Conservation (phyloP, 2,797 vertebrate genomes). For the Perodicticus potto region DNA sequence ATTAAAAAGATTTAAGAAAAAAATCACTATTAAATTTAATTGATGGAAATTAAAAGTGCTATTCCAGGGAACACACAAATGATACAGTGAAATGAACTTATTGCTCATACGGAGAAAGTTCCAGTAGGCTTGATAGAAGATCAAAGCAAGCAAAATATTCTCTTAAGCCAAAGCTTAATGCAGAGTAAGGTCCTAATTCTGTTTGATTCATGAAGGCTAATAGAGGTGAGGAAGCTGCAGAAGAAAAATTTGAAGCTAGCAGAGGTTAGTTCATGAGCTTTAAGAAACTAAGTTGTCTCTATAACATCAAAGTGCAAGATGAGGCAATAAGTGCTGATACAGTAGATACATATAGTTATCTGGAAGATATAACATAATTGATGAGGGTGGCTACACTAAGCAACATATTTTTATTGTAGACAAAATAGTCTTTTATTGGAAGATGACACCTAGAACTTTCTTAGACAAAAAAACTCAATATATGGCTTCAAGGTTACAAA, state of each 20-base stretch:
- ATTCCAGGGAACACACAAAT: background rate
- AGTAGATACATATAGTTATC: background rate
- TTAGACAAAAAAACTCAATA: background rate
- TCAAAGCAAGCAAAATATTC: background rate
- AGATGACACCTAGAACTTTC: background rate
- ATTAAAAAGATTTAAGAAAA: no score
- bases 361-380: background rate
- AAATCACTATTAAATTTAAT: no score
- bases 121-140: background rate
- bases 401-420: background rate
- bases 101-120: background rate
- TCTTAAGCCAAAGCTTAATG: background rate
- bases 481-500: background rate
- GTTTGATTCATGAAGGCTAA: background rate
- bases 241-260: background rate
- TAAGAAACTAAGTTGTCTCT: background rate
- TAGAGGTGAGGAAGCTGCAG: background rate
- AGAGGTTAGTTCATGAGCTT: background rate
- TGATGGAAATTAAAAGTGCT: background rate
- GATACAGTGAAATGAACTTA: background rate
- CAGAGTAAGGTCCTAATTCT: background rate
- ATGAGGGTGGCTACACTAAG: background rate
- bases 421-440: background rate
- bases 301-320: background rate
- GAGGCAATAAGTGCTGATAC: background rate